These are phyloP conservation scores for Orthosia cruda DNA, from an alignment of 2,888 invertebrate genomes.

Conservation along the genomic window DNA sequence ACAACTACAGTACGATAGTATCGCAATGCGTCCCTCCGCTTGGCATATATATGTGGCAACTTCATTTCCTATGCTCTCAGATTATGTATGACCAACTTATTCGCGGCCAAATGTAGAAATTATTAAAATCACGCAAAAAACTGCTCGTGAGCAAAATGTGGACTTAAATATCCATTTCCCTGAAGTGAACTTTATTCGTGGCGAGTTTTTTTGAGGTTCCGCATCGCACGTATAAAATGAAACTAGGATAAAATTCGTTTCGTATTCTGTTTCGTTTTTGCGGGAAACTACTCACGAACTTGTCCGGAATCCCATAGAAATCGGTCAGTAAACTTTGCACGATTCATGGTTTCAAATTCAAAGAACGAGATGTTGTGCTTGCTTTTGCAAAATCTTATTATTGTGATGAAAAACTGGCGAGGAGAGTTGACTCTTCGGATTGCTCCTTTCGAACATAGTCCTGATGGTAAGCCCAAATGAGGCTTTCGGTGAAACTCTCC, in stretches of 20 bases:
- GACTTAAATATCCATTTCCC: conserved; percentile 37
- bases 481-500: background rate
- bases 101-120: conserved; percentile 30
- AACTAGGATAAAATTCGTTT: conserved; percentile 22
- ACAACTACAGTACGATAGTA: conserved; percentile 12
- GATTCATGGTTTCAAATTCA: background rate
- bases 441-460: no score
- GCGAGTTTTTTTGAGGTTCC: conserved; percentile 32
- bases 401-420: background rate
- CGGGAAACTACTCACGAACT: conserved; percentile 17
- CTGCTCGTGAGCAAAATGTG: conserved; percentile 18
- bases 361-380: background rate
- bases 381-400: background rate
- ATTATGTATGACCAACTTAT: conserved; percentile 17
- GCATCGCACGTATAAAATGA: conserved; percentile 19
- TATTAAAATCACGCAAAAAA: conserved; percentile 38
- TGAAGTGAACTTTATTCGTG: conserved; percentile 35
- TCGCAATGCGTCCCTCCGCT: conserved; percentile 11
- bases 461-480: background rate
- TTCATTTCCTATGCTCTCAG: conserved; percentile 27
- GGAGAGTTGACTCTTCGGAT: background rate
- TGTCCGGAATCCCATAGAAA: conserved; percentile 32
- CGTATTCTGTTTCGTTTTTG: conserved; percentile 33
- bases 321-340: conserved; percentile 24
- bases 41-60: conserved; percentile 16